Evolutionary conservation across 92 coral and sea anemone species (phyloP).

Genomic region (Heliopora coerulea): DNA sequence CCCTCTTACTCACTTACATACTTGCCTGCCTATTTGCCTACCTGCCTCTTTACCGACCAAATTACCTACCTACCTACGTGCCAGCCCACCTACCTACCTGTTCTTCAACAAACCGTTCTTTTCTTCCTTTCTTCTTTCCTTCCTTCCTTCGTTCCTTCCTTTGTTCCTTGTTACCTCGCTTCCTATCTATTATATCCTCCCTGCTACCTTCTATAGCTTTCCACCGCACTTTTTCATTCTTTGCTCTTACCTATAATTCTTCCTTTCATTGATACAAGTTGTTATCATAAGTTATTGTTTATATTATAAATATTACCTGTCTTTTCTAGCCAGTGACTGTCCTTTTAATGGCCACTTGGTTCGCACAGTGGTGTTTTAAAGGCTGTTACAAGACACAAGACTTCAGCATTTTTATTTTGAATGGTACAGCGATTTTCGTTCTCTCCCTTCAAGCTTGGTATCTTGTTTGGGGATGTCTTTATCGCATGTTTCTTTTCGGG

Average conservation of each 20-base stretch:
- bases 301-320: too few species aligned
- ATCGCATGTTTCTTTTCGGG: slow-evolving; percentile 66
- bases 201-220: too few species aligned
- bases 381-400: slow-evolving; percentile 55
- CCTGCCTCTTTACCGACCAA: too few species aligned
- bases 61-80: too few species aligned
- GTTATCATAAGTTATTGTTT: too few species aligned
- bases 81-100: neutral
- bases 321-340: slow-evolving; percentile 72
- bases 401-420: slow-evolving; percentile 59
- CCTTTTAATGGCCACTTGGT: slow-evolving; percentile 73
- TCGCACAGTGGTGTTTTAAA: slow-evolving; percentile 70
- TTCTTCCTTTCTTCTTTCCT: neutral
- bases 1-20: too few species aligned
- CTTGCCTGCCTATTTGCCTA: too few species aligned
- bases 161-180: neutral
- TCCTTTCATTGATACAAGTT: too few species aligned
- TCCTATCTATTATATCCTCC: too few species aligned
- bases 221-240: too few species aligned
- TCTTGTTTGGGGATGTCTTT: slow-evolving; percentile 64
- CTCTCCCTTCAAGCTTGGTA: slow-evolving; percentile 60
- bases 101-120: neutral
- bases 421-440: slow-evolving; percentile 66
- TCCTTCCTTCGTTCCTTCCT: neutral
- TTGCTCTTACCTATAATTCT: too few species aligned